Conservation (phyloP, 2,797 vertebrate species). For the Podarcis lilfordi region DNA sequence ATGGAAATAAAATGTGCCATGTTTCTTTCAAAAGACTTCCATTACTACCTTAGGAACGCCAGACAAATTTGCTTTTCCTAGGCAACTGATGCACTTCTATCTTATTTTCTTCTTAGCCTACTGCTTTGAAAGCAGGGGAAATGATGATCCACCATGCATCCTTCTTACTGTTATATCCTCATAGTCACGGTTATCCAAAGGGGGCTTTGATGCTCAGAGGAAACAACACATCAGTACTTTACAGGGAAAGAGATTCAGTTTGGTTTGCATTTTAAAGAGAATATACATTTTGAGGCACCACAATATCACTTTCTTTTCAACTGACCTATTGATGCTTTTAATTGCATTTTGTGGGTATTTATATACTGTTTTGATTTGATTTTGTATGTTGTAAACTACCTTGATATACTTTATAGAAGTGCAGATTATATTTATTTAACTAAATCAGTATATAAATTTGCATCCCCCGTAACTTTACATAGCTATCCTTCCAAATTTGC, state of each 20-base stretch:
- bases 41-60: background rate
- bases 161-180: constrained; percentile 16
- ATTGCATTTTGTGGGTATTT: too few species aligned
- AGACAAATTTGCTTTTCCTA: background rate
- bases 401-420: too few species aligned
- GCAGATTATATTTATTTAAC: too few species aligned
- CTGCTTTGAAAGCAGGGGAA: background rate
- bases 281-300: too few species aligned
- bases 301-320: too few species aligned
- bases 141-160: background rate
- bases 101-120: constrained; percentile 21
- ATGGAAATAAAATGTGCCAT: background rate
- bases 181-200: background rate
- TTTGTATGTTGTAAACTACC: too few species aligned
- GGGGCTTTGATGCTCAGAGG: constrained; percentile 24
- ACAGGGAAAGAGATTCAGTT: background rate
- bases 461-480: too few species aligned
- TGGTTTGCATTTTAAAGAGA: too few species aligned
- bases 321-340: too few species aligned
- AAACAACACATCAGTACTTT: constrained; percentile 4
- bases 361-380: too few species aligned
- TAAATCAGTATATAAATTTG: too few species aligned
- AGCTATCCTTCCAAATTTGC: too few species aligned
- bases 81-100: constrained; percentile 19
- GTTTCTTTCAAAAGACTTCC: background rate